These are phyloP conservation scores for Buphagus erythrorhynchus DNA, from an alignment of 2,797 vertebrate species.

Conservation along the genomic window DNA sequence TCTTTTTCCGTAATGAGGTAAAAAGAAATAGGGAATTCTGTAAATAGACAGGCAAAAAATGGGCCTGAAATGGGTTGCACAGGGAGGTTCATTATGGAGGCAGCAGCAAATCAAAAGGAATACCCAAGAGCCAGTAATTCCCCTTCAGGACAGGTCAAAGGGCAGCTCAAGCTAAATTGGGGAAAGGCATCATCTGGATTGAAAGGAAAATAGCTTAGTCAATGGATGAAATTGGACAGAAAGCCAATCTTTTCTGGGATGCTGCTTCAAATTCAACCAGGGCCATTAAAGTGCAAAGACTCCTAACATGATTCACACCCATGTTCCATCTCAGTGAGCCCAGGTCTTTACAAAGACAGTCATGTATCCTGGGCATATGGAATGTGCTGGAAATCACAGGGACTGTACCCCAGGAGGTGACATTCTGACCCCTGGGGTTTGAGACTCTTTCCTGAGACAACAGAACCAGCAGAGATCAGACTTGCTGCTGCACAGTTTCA, in stretches of 20 bases:
- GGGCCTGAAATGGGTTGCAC: fast-evolving
- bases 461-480: not conserved
- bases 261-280: not conserved
- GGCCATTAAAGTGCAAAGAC: not conserved
- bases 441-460: not conserved
- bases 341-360: not conserved
- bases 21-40: not conserved
- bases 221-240: not conserved
- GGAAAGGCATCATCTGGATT: not conserved
- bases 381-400: not conserved
- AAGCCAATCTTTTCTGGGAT: not conserved
- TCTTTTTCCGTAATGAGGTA: not conserved
- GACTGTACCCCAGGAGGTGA: not conserved
- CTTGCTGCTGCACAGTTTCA: not conserved
- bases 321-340: not conserved
- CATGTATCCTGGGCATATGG: not conserved
- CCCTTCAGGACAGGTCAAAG: not conserved
- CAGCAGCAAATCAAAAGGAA: not conserved
- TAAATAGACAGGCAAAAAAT: not conserved
- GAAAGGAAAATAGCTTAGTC: not conserved
- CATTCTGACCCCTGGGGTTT: not conserved
- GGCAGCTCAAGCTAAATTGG: not conserved
- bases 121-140: not conserved
- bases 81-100: not conserved
- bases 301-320: not conserved